These are phyloP conservation scores for Laticauda laticaudata DNA, from an alignment of 2,113 vertebrate species.

Conservation along the genomic window DNA sequence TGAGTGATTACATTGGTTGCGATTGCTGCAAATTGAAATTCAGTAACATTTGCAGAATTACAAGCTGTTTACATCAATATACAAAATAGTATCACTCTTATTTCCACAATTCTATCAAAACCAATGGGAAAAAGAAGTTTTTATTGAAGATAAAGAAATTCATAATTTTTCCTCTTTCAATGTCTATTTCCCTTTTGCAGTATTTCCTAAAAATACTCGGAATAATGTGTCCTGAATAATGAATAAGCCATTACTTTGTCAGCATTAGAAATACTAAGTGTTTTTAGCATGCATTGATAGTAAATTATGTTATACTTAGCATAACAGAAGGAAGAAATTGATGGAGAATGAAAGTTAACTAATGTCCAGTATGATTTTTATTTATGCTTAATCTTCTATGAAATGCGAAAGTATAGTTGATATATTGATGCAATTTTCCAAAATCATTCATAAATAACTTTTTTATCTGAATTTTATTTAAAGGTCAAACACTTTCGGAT, in stretches of 20 bases:
- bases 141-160: not conserved
- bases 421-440: not conserved
- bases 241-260: not conserved
- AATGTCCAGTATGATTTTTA: slow-evolving; percentile 20
- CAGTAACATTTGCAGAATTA: not conserved
- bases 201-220: not conserved
- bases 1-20: not conserved
- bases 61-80: not conserved
- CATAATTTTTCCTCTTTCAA: not conserved
- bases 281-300: not conserved
- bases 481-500: slow-evolving; percentile 79
- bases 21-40: not conserved
- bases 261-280: not conserved
- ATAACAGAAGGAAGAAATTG: slow-evolving; percentile 3
- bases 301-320: rapidly evolving
- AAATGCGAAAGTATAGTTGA: not conserved
- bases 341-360: not conserved
- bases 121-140: not conserved
- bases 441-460: slow-evolving; percentile 3
- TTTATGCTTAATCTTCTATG: not conserved
- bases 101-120: not conserved
- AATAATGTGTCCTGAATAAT: not conserved
- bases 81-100: not conserved
- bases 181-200: not conserved
- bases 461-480: slow-evolving; percentile 44